Evolutionary conservation across 2,888 invertebrate species (phyloP).

Genomic region (Chouioia cunea): DNA sequence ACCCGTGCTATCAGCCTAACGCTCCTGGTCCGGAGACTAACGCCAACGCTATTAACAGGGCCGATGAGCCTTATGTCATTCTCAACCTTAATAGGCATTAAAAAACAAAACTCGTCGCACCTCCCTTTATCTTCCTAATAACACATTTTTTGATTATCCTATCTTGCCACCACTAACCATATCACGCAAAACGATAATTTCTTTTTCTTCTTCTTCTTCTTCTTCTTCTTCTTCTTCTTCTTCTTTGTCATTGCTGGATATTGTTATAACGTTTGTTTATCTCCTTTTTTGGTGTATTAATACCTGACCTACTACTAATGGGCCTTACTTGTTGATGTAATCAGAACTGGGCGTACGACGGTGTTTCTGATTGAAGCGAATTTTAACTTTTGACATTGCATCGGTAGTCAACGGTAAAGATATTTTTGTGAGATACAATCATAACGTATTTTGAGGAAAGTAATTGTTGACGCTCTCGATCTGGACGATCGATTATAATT

Average conservation of each 20-base stretch:
- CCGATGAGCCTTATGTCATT: conserved; percentile 66
- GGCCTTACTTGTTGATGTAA: conserved; percentile 38
- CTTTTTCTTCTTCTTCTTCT: conserved; percentile 6
- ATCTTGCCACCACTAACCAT: too few species aligned
- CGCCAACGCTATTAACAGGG: conserved; percentile 33
- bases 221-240: too few species aligned
- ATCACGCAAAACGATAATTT: background rate
- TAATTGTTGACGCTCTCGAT: too few species aligned
- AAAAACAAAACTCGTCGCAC: conserved; percentile 35
- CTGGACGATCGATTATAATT: too few species aligned
- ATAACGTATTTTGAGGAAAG: too few species aligned
- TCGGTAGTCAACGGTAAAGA: too few species aligned
- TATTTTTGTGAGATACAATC: too few species aligned
- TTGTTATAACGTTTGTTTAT: conserved; percentile 1
- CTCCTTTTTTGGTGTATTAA: conserved; percentile 29
- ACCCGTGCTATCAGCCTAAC: conserved; percentile 68
- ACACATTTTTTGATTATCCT: background rate
- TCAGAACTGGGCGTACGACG: conserved; percentile 32
- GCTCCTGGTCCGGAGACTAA: conserved; percentile 54
- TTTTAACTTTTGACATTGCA: background rate
- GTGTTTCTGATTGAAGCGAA: background rate
- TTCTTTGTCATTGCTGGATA: too few species aligned
- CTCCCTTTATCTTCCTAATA: conserved; percentile 17
- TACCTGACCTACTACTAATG: conserved; percentile 18
- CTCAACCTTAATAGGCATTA: conserved; percentile 66